Base-by-base conservation (phyloP, 2,113 vertebrate genomes). In the Diglossa brunneiventris region DNA sequence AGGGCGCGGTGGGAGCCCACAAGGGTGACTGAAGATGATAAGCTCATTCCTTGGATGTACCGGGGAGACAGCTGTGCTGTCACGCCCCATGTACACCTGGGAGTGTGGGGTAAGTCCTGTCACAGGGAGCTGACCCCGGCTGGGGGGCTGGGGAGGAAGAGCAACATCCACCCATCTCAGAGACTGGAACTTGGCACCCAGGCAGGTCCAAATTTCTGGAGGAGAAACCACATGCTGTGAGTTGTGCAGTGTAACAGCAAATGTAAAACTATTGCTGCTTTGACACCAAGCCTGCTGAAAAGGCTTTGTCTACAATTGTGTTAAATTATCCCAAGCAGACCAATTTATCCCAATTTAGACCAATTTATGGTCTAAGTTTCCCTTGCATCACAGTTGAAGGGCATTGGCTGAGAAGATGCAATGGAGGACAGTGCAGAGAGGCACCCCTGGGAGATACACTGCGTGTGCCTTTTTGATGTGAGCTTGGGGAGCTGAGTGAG, bases 191-290 rank as follows among this genome's bases (percentile, higher is more conserved):
- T 67, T 47, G 89, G 78, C 93, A 79, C 30, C 50, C 59, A 11
- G 33, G 26, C 5, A 11, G 63, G 56, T 87, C 82, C 96, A 96
- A 87, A 91, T 94, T 94, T 95, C 92, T 95, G 91, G 82, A 68
- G 86, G 73, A 94, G 91, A 83, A 96, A 62, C 31, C 94, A 74
- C 73, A 46, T 7, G 1, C 86, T 93, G 87, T 55, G 72, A 91
- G 55, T 22, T 91, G 81, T n/a, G 89, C 68, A 93, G 79, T 18
- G 21, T 30, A 92, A 89, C 49, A 59, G 81, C 88, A 94, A 96
- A 95, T 84, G 69, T 86, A 95, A 95, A 96, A 88, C 82, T 93
- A 83, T 94, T 0, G 0, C n/a, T 3, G 4, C 77, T 95, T 94
- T 77, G 79, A 90, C 42, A 77, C 9, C 4, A 42, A 90, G 47